phyloP scores from a whole-genome alignment of 2,113 vertebrate species.

The Petrocephalus zakoni region DNA sequence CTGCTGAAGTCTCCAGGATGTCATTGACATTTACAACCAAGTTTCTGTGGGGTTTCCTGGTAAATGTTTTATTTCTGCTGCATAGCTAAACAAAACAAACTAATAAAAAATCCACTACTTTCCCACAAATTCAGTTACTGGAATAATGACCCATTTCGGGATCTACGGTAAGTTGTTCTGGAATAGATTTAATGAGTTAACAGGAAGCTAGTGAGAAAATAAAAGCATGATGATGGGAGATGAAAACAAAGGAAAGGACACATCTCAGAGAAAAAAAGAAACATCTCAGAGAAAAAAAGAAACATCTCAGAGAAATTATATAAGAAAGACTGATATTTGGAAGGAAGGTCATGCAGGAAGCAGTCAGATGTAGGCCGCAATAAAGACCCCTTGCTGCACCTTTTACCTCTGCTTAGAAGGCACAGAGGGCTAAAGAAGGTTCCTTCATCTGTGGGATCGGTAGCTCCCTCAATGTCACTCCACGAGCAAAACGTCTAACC shows the following conservation, averaged over 20 bases:
- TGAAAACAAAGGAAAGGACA: background rate
- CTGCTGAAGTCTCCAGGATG: background rate
- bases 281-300: background rate
- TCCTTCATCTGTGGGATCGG: background rate
- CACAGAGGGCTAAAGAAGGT: background rate
- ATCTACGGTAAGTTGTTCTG: background rate
- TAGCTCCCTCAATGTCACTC: background rate
- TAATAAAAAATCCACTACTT: background rate
- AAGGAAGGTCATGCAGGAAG: background rate
- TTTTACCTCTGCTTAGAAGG: background rate
- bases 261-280: background rate
- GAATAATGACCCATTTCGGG: slow-evolving; percentile 9
- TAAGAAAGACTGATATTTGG: background rate
- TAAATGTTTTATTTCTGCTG: background rate
- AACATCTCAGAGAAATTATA: background rate
- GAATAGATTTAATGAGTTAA: background rate
- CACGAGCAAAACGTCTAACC: background rate
- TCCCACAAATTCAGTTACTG: background rate
- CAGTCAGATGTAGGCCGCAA: background rate
- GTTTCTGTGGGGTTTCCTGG: background rate
- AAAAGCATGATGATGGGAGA: background rate
- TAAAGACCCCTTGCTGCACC: background rate
- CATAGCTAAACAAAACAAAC: background rate
- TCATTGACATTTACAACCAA: background rate
- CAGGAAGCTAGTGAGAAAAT: background rate